A percentile compares a stretch with the other conserved stretches of the same genome.
phyloP scores from a whole-genome alignment of 2,113 vertebrate genomes.

The Lagenorhynchus albirostris region DNA sequence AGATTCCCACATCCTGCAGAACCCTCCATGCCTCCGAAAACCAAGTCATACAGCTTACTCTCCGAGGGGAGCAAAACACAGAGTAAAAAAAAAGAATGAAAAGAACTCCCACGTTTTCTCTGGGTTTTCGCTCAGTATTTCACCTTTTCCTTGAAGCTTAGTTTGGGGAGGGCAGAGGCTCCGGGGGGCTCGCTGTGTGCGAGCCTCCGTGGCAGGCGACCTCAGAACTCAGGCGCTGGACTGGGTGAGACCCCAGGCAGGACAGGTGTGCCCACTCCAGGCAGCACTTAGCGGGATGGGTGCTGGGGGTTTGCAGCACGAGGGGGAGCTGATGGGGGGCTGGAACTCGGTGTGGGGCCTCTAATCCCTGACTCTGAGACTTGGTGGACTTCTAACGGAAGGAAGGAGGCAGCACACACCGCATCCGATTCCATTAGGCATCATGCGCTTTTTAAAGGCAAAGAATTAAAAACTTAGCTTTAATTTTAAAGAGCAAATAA shows the following conservation, averaged over 20 bases:
- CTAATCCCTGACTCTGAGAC: too few relatives aligned
- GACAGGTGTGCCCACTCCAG: accelerated
- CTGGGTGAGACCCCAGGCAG: neutral
- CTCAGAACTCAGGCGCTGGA: neutral
- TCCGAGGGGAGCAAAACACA: neutral
- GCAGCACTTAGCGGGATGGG: neutral
- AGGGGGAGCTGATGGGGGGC: neutral
- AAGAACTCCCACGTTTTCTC: neutral
- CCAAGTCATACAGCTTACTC: neutral
- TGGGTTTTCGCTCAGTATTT: neutral
- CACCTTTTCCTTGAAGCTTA: neutral
- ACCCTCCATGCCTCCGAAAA: neutral
- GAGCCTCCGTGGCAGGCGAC: neutral
- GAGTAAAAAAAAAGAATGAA: neutral
- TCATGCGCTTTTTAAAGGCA: neutral
- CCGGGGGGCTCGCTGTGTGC: too few relatives aligned
- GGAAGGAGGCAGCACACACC: neutral
- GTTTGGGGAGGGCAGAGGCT: neutral
- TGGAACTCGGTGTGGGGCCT: too few relatives aligned
- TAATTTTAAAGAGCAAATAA: neutral
- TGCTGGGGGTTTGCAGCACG: neutral
- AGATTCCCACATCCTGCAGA: neutral
- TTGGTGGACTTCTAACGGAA: neutral
- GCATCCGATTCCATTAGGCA: neutral
- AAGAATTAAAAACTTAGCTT: neutral